Conservation (phyloP, 2,113 vertebrate genomes). For the Forbesichthys agassizii region DNA sequence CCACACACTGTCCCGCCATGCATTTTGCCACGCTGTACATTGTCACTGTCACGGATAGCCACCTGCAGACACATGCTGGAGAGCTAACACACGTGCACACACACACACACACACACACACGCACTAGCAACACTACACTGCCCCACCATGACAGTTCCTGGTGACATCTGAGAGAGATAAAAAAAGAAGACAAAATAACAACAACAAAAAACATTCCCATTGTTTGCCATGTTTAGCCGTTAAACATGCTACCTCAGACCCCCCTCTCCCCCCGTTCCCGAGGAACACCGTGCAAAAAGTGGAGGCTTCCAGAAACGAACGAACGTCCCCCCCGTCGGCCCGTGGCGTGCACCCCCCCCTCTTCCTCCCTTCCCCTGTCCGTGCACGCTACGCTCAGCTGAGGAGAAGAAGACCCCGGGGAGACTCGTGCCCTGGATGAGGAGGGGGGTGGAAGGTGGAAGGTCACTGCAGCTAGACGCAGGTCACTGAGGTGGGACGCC, state of each 20-base stretch:
- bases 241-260: conserved; percentile 1
- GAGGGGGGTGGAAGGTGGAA: conserved; percentile 29
- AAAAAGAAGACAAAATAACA: too few relatives aligned
- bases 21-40: conserved; percentile 33
- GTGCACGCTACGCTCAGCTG: conserved; percentile 55
- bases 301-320: conserved; percentile 75
- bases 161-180: conserved; percentile 15
- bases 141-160: conserved; percentile 29
- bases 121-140: conserved; percentile 3
- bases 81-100: too few relatives aligned
- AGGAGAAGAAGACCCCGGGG: conserved; percentile 31
- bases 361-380: conserved; percentile 53
- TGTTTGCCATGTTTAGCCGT: conserved; percentile 40
- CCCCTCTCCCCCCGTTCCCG: conserved; percentile 26
- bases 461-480: conserved; percentile 63
- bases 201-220: conserved; percentile 45
- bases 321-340: conserved; percentile 40
- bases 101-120: conserved; percentile 18
- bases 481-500: conserved; percentile 71
- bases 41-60: conserved; percentile 43
- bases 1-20: conserved; percentile 24
- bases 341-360: conserved; percentile 21
- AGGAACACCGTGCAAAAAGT: conserved; percentile 65
- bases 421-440: neutral
- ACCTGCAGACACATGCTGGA: neutral